Evolutionary conservation across 2,888 invertebrate genomes (phyloP), one percentile per base, ranked within the genome.

Genomic region (Macrophya annulata): DNA sequence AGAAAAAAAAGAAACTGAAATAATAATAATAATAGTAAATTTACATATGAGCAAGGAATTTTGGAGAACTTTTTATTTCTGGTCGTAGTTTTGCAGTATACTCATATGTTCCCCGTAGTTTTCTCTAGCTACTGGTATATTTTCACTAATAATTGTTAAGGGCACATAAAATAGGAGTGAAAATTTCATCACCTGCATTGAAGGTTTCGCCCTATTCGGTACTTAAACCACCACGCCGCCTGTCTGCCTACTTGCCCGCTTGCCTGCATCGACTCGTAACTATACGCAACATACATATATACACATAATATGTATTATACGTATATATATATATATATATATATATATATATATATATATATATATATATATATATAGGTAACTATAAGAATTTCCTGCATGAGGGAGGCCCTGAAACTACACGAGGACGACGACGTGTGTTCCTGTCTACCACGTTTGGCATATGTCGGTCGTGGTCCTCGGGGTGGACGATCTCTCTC

Each of bases 251-350:
- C n/a, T n/a, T 55, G 55, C 51, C 10, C 6, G n/a, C 55, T n/a
- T 55, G 65, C 74, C 31, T 59, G 71, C 10, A 25, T 62, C 15
- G 83, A 86, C 86, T 62, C 25, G n/a, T 62, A 25, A 21, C 85
- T 85, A 87, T 86, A 85, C 87, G 85, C 21, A 87, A 87, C 86
- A 17, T 17, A 37, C 8, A 12, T 37, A 1, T 37, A 17, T 3
- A 55, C n/a, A 17, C 55, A 55, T 17, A 12, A 55, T 17, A 10
- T 17, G 15, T 17, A 55, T 48, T 48, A 10, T 55, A 55, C 1
- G 4, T 17, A 55, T 10, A 5, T 17, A 85, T 17, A 17, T 17
- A 17, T 55, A 55, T 55, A 17, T 31, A 31, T 31, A 31, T 31
- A 31, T 31, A 31, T 31, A 31, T 31, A 31, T 31, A 31, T 31